Evolutionary conservation across 2,888 invertebrate genomes (phyloP).

Genomic region (Cheilosia grossa): DNA sequence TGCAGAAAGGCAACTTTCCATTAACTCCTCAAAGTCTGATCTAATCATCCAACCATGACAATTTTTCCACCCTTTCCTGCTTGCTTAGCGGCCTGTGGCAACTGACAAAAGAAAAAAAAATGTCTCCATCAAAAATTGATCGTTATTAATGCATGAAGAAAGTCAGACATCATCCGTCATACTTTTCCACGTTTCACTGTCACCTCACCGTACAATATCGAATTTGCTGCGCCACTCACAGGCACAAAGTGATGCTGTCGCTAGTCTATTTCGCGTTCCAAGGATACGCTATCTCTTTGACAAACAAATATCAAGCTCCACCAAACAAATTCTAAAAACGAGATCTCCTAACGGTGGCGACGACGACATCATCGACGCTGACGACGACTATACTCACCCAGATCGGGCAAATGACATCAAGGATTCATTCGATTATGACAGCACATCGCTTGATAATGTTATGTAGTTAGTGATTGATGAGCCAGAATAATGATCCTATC

Average conservation of each 20-base stretch:
- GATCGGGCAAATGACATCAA: constrained; percentile 65
- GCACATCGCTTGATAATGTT: constrained; percentile 75
- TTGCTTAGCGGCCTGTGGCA: too few relatives aligned
- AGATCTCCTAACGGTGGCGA: constrained; percentile 9
- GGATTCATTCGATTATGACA: constrained; percentile 75
- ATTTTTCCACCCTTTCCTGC: too few relatives aligned
- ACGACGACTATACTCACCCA: constrained; percentile 13
- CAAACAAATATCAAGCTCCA: constrained; percentile 57
- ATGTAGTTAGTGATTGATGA: constrained; percentile 76
- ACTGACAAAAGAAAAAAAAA: too few relatives aligned
- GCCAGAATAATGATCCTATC: constrained; percentile 76
- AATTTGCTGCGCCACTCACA: constrained; percentile 33
- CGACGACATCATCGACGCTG: not conserved
- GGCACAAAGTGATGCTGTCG: not conserved
- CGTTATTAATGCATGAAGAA: constrained; percentile 46
- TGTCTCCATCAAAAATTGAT: constrained; percentile 35
- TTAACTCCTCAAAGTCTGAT: too few relatives aligned
- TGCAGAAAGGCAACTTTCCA: too few relatives aligned
- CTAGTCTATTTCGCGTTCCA: constrained; percentile 5
- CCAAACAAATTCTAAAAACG: constrained; percentile 6
- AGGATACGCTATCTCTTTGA: constrained; percentile 26
- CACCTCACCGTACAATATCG: constrained; percentile 25
- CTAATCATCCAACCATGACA: too few relatives aligned
- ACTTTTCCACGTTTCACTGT: constrained; percentile 10
- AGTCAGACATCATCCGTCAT: constrained; percentile 58